These are phyloP conservation scores for Lepisosteus oculatus DNA, from an alignment of 2,113 vertebrate genomes.

Conservation along the genomic window DNA sequence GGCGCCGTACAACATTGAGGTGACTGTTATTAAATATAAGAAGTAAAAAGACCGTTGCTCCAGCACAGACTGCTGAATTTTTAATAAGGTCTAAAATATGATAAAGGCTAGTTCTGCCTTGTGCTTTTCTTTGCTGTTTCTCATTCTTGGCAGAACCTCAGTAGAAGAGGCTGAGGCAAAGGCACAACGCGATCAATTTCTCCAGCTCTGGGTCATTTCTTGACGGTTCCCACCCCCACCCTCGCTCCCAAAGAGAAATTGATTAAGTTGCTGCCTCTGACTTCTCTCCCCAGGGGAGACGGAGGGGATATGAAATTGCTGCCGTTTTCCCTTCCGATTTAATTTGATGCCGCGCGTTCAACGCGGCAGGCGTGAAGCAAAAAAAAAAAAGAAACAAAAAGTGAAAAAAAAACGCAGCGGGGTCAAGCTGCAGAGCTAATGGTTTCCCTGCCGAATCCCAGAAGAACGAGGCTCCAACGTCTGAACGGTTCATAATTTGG, in stretches of 20 bases:
- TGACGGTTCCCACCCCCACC: slow-evolving; percentile 1
- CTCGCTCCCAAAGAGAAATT: slow-evolving; percentile 14
- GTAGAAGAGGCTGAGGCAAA: neutral
- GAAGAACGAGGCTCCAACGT: neutral
- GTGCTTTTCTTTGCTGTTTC: no score
- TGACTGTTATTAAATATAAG: no score
- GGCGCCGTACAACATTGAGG: no score
- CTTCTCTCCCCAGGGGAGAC: slow-evolving; percentile 39
- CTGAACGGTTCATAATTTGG: no score
- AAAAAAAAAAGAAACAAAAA: slow-evolving; percentile 27
- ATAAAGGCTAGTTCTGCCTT: no score
- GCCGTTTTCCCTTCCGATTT: slow-evolving; percentile 17
- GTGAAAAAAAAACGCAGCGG: slow-evolving; percentile 54
- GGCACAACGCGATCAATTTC: neutral
- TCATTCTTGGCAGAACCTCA: no score
- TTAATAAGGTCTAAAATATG: no score
- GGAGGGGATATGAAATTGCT: slow-evolving; percentile 17
- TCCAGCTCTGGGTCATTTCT: slow-evolving; percentile 7
- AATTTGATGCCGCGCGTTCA: slow-evolving; percentile 22
- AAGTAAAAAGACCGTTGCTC: no score
- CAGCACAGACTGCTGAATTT: no score
- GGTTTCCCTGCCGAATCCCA: slow-evolving; percentile 46
- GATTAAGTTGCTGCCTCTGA: slow-evolving; percentile 20
- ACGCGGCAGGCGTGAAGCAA: slow-evolving; percentile 14
- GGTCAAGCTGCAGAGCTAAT: slow-evolving; percentile 69